phyloP scores from a whole-genome alignment of 2,888 invertebrate genomes.

The Luperina testacea region DNA sequence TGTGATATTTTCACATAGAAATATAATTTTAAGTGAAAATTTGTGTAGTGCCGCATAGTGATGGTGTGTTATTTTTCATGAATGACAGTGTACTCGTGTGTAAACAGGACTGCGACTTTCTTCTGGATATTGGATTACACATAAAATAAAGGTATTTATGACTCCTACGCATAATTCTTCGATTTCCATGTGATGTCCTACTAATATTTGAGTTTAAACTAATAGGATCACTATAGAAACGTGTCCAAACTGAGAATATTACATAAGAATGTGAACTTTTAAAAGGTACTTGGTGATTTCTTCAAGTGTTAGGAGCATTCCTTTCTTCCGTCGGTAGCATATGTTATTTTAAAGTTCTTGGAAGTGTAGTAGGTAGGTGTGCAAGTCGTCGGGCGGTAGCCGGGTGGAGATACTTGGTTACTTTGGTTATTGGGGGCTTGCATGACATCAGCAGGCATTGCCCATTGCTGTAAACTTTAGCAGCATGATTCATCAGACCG shows the following conservation, averaged over 20 bases:
- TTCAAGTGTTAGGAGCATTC: constrained; percentile 59
- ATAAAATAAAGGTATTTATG: constrained; percentile 88
- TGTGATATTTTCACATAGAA: constrained; percentile 88
- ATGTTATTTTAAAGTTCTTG: constrained; percentile 74
- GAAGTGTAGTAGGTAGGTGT: constrained; percentile 72
- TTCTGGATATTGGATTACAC: constrained; percentile 90
- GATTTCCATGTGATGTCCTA: constrained; percentile 64
- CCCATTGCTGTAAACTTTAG: constrained; percentile 81
- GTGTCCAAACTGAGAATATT: constrained; percentile 75
- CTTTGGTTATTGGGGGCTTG: constrained; percentile 72
- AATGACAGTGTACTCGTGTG: constrained; percentile 88
- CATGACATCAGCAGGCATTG: constrained; percentile 87
- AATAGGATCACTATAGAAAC: constrained; percentile 45
- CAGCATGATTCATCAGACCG: constrained; percentile 81
- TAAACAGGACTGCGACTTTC: constrained; percentile 87
- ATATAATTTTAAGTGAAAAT: constrained; percentile 87
- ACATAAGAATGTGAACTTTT: constrained; percentile 82
- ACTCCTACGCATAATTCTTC: constrained; percentile 83
- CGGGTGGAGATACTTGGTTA: constrained; percentile 65
- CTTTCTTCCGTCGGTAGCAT: constrained; percentile 68
- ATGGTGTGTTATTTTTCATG: constrained; percentile 86
- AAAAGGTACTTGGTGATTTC: constrained; percentile 61
- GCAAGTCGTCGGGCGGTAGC: constrained; percentile 62
- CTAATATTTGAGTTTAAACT: constrained; percentile 52
- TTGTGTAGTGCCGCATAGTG: constrained; percentile 89